Evolutionary conservation across 2,888 invertebrate species (phyloP).

Genomic region (Drosophila helvetica): DNA sequence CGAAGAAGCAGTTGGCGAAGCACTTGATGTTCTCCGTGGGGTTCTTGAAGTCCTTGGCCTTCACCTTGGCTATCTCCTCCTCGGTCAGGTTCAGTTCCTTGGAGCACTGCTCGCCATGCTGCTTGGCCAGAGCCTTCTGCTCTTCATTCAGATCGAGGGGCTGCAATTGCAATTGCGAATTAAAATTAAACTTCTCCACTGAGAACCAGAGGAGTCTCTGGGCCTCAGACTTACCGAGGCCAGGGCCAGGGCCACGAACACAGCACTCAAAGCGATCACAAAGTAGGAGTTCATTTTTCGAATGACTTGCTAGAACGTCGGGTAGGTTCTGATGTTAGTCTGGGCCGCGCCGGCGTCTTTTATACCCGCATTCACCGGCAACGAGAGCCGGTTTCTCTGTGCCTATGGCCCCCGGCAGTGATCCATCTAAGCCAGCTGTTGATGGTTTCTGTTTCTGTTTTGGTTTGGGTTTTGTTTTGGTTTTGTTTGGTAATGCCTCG

Average conservation of each 20-base stretch:
- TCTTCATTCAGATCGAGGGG: slow-evolving; percentile 65
- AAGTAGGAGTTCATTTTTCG: slow-evolving; percentile 67
- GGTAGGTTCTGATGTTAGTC: slow-evolving; percentile 54
- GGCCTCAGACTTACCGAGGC: slow-evolving; percentile 61
- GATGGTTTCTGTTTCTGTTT: slow-evolving; percentile 20
- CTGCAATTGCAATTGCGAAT: slow-evolving; percentile 39
- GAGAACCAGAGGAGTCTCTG: not conserved
- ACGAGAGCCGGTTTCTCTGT: slow-evolving; percentile 60
- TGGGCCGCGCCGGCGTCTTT: slow-evolving; percentile 41
- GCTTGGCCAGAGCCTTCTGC: slow-evolving; percentile 66
- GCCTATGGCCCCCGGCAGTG: slow-evolving; percentile 53
- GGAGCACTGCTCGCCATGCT: slow-evolving; percentile 61
- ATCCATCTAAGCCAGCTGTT: slow-evolving; percentile 53
- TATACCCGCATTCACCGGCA: slow-evolving; percentile 49
- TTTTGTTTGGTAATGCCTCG: slow-evolving; percentile 28
- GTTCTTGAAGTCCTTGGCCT: slow-evolving; percentile 62
- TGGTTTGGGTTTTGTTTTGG: slow-evolving; percentile 23
- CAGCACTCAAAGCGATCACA: slow-evolving; percentile 63
- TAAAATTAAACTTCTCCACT: not conserved
- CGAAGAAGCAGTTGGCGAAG: slow-evolving; percentile 81
- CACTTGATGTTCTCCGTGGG: slow-evolving; percentile 73
- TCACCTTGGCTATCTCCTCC: slow-evolving; percentile 64
- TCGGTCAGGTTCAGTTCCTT: slow-evolving; percentile 60
- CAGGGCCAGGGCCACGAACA: slow-evolving; percentile 54
- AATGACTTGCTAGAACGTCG: slow-evolving; percentile 59